A percentile compares a stretch with the other conserved stretches of the same genome.
phyloP scores from a whole-genome alignment of 2,888 invertebrate genomes.

The Macaria liturata region DNA sequence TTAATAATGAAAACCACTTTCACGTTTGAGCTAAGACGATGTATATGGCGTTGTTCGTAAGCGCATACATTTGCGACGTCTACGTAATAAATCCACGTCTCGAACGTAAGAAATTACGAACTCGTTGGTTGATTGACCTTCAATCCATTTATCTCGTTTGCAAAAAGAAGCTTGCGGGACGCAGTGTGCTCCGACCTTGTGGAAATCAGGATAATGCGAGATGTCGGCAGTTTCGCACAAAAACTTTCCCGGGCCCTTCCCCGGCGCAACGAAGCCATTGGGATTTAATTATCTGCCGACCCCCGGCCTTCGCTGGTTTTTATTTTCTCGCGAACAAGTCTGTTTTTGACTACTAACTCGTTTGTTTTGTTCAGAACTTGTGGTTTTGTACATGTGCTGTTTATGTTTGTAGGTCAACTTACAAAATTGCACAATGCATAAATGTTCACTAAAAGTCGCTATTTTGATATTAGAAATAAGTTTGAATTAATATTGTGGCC shows the following conservation, averaged over 20 bases:
- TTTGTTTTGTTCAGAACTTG: neutral
- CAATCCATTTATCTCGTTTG: constrained; percentile 7
- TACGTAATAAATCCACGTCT: neutral
- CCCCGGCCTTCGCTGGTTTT: constrained; percentile 1
- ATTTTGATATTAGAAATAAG: too few relatives aligned
- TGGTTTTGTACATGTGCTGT: too few relatives aligned
- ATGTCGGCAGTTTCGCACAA: constrained; percentile 11
- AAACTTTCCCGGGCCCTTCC: constrained; percentile 10
- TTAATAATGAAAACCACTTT: neutral
- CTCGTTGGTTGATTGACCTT: constrained; percentile 5
- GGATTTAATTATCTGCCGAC: constrained; percentile 12
- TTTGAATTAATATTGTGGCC: too few relatives aligned
- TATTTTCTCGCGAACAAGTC: constrained; percentile 1
- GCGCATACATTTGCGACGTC: neutral
- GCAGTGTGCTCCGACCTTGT: constrained; percentile 4
- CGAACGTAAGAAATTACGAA: constrained; percentile 2
- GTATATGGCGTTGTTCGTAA: neutral
- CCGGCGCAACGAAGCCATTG: constrained; percentile 5
- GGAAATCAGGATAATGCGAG: constrained; percentile 12
- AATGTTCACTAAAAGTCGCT: too few relatives aligned
- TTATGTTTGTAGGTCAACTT: too few relatives aligned
- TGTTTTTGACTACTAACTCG: neutral
- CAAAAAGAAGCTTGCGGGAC: neutral
- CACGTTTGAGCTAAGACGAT: too few relatives aligned
- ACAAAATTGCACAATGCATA: too few relatives aligned